Evolutionary conservation across 2,888 invertebrate species (phyloP).

Genomic region (Leucophenga maculata): DNA sequence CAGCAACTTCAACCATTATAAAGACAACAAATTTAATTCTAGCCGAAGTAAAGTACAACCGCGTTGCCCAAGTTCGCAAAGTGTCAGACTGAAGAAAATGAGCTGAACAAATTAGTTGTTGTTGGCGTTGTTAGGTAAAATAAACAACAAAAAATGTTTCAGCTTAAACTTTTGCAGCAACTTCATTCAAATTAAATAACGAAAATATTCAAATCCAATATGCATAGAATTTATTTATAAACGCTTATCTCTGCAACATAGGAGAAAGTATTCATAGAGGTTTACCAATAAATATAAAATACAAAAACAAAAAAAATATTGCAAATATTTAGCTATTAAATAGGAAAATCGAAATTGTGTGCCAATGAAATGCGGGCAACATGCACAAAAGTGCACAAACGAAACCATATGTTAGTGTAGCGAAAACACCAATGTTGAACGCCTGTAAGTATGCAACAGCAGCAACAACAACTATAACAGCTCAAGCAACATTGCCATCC

Average conservation of each 20-base stretch:
- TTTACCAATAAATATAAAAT: not conserved
- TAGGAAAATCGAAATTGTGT: not conserved
- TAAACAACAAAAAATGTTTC: constrained; percentile 23
- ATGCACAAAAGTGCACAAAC: constrained; percentile 17
- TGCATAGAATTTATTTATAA: not conserved
- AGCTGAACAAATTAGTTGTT: constrained; percentile 66
- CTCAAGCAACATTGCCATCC: constrained; percentile 4
- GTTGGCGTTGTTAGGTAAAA: constrained; percentile 56
- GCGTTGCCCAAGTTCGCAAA: constrained; percentile 21
- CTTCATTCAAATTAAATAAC: not conserved
- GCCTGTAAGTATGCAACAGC: not conserved
- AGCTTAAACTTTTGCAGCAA: not conserved
- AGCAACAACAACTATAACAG: not conserved
- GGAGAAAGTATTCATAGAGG: not conserved
- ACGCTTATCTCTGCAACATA: not conserved
- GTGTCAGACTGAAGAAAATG: constrained; percentile 33
- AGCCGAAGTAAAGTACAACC: constrained; percentile 25
- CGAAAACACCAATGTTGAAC: not conserved
- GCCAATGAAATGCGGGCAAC: constrained; percentile 18
- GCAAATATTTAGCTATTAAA: not conserved
- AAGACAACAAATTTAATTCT: constrained; percentile 14
- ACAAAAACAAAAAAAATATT: constrained; percentile 1
- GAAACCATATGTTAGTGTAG: constrained; percentile 18
- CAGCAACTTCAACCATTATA: not conserved
- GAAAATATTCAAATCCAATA: not conserved